Evolutionary conservation across 2,888 invertebrate genomes (phyloP), one percentile per base, ranked within the genome.

Genomic region (Tetrapedia diversipes): DNA sequence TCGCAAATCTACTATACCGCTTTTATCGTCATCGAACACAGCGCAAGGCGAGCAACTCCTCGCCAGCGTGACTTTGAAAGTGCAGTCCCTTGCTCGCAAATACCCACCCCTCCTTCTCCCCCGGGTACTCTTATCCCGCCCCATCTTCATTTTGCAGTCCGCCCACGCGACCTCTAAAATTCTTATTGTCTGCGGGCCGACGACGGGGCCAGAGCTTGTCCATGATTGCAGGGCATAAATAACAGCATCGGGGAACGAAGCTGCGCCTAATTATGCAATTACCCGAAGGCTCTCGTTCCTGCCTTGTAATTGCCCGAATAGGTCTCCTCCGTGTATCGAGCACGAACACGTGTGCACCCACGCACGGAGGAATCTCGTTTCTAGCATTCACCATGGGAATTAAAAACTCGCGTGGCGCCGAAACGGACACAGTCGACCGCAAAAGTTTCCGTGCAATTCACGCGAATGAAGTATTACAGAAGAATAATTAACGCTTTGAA

Each of bases 361-460:
- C 32, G 22, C 34, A 16, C 4, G 19, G 39, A n/a, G n/a, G 19
- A 37, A 34, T 39, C 39, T 61, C 37, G 41, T 64, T 57, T 24
- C n/a, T 53, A 24, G 57, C 41, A 43, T 65, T 65, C 45, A 68
- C 54, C 14, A 8, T 41, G 37, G 41, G 49, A 39, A 73, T 68
- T 56, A 61, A 53, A 68, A 60, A 39, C 16, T 27, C 14, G n/a
- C n/a, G 45, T 16, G 22, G 39, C n/a, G 22, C 41, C 16, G 34
- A n/a, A n/a, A n/a, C n/a, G n/a, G n/a, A n/a, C n/a, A n/a, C n/a
- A n/a, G n/a, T n/a, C n/a, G n/a, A n/a, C n/a, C n/a, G n/a, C n/a
- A n/a, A n/a, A n/a, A n/a, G n/a, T n/a, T n/a, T n/a, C n/a, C n/a
- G n/a, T n/a, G n/a, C n/a, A n/a, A n/a, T n/a, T n/a, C n/a, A n/a